Evolutionary conservation across 2,113 vertebrate species (phyloP).

Genomic region (Nesoenas mayeri): DNA sequence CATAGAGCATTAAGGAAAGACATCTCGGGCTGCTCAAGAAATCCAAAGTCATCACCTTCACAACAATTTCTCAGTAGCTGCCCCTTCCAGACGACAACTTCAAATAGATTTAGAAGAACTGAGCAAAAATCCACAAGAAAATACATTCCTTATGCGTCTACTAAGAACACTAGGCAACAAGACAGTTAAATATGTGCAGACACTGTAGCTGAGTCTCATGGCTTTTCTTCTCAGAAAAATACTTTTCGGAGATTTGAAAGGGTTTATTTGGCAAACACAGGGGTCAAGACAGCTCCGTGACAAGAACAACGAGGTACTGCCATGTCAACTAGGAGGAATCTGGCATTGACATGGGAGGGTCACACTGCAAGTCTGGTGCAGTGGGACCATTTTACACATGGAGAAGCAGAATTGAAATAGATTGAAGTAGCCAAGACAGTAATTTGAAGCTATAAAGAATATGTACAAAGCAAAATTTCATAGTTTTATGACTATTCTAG

Average conservation of each 20-base stretch:
- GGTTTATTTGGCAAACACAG: neutral
- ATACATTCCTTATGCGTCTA: rapidly evolving
- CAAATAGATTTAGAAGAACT: neutral
- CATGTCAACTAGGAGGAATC: neutral
- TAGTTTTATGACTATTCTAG: neutral
- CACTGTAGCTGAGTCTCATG: rapidly evolving
- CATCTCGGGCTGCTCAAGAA: neutral
- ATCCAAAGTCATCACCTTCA: neutral
- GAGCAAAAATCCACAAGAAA: neutral
- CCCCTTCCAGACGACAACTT: neutral
- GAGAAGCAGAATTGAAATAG: neutral
- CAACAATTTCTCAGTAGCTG: neutral
- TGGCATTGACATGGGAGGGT: rapidly evolving
- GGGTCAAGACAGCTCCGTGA: neutral
- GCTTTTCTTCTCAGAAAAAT: neutral
- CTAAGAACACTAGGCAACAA: rapidly evolving
- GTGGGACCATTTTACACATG: rapidly evolving
- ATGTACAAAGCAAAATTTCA: neutral
- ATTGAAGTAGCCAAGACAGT: too few species aligned
- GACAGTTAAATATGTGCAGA: neutral
- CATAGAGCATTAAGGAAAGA: neutral
- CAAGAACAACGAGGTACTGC: neutral
- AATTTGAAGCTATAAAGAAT: neutral
- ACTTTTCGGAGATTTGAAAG: neutral
- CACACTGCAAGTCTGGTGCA: neutral